Percentiles rank a stretch among this genome's conserved stretches.
Conservation (phyloP, 2,113 vertebrate species). For the Ameiurus melas region DNA sequence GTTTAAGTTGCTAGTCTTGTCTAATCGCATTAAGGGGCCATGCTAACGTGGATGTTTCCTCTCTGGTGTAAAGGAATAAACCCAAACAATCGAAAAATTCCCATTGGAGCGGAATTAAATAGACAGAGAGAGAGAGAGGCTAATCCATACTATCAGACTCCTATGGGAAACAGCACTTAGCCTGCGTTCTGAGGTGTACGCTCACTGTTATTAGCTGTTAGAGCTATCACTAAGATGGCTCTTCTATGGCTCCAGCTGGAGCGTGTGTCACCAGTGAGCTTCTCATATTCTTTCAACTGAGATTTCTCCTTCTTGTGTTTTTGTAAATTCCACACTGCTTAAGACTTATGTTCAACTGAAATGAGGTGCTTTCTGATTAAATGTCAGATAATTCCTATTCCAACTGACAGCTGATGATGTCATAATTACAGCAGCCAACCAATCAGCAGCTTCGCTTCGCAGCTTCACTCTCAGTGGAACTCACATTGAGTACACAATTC, state of each 20-base stretch:
- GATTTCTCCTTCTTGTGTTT: not conserved
- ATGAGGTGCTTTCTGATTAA: not conserved
- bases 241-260: not conserved
- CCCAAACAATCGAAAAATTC: conserved; percentile 43
- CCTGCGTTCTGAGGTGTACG: not conserved
- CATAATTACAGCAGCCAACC: not conserved
- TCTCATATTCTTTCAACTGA: not conserved
- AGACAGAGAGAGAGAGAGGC: not conserved
- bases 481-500: not conserved
- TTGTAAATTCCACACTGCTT: not conserved
- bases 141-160: conserved; percentile 15
- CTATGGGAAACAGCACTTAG: not conserved
- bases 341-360: not conserved
- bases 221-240: not conserved
- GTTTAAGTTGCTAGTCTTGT: conserved; percentile 64
- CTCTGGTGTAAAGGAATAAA: conserved; percentile 55
- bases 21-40: conserved; percentile 71
- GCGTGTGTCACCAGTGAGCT: not conserved
- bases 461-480: not conserved
- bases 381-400: not conserved
- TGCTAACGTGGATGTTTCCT: conserved; percentile 52
- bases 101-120: not conserved
- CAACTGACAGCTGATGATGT: not conserved
- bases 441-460: not conserved
- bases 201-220: conserved; percentile 12